A percentile compares a stretch with the other conserved stretches of the same genome.
Evolutionary conservation across 2,888 invertebrate genomes (phyloP).

Genomic region (Odontomyia ornata): DNA sequence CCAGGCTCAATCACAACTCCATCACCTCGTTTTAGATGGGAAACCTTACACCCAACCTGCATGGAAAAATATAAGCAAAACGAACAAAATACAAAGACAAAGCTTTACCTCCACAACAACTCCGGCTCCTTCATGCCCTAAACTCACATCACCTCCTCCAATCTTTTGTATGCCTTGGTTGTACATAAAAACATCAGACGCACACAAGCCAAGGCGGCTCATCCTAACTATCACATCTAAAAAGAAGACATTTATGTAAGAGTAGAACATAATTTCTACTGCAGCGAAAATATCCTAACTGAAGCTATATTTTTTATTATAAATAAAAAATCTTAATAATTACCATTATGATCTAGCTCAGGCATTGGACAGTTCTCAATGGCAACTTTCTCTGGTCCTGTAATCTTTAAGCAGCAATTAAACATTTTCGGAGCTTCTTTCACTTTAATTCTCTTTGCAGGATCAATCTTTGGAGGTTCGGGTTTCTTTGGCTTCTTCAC

Average conservation of each 20-base stretch:
- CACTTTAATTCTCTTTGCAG: slow-evolving; percentile 3
- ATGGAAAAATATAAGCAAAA: slow-evolving; percentile 20
- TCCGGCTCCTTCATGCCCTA: slow-evolving; percentile 92
- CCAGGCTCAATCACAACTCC: slow-evolving; percentile 94
- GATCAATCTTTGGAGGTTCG: neutral
- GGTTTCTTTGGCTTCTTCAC: neutral
- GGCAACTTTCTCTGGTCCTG: neutral
- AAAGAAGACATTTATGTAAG: neutral
- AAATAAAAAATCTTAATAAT: neutral
- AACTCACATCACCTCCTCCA: slow-evolving; percentile 64
- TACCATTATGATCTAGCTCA: neutral
- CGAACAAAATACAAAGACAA: neutral
- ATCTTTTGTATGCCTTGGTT: slow-evolving; percentile 54
- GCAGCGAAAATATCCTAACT: neutral
- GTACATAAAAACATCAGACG: slow-evolving; percentile 90
- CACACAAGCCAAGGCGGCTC: slow-evolving; percentile 92
- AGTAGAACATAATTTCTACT: neutral
- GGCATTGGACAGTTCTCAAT: slow-evolving; percentile 24
- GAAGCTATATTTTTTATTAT: too few relatives aligned
- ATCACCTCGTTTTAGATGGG: slow-evolving; percentile 78
- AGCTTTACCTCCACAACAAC: slow-evolving; percentile 73
- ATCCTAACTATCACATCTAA: slow-evolving; percentile 73
- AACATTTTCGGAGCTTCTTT: neutral
- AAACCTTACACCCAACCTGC: slow-evolving; percentile 69
- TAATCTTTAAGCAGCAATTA: slow-evolving; percentile 10